Evolutionary conservation across 1,140 invertebrate genomes (phyloP).

Genomic region (Drosophila hydei): DNA sequence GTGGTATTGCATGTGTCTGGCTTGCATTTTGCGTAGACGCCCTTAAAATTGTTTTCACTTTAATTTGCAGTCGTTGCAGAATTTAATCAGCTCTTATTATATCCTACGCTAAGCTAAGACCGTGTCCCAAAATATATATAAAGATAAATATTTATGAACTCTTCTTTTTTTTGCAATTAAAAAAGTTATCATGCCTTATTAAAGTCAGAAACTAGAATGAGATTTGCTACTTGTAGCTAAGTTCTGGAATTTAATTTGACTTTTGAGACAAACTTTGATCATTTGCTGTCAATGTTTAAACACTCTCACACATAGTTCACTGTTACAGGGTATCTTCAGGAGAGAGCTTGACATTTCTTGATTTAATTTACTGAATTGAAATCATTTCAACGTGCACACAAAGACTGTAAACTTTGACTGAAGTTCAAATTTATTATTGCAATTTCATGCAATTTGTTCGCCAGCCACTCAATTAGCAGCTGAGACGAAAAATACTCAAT

Average conservation of each 20-base stretch:
- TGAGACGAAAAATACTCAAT: constrained; percentile 24
- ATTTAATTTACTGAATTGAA: constrained; percentile 19
- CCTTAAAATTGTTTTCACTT: constrained; percentile 69
- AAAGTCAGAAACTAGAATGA: not conserved
- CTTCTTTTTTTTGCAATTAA: not conserved
- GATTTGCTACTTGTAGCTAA: too few species aligned
- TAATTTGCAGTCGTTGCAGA: constrained; percentile 74
- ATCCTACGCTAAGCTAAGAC: not conserved
- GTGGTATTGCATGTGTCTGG: constrained; percentile 52
- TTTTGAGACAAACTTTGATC: too few species aligned
- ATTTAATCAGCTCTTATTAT: constrained; percentile 70
- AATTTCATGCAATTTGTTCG: constrained; percentile 38
- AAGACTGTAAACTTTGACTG: constrained; percentile 42
- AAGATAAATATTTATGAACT: not conserved
- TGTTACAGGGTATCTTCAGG: not conserved
- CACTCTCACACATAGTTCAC: too few species aligned
- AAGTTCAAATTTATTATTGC: constrained; percentile 47
- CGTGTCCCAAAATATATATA: constrained; percentile 8
- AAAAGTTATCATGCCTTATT: not conserved
- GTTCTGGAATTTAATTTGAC: too few species aligned
- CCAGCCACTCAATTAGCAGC: constrained; percentile 18
- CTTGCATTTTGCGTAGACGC: constrained; percentile 50
- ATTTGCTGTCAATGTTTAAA: too few species aligned
- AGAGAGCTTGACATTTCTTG: not conserved
- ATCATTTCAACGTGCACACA: constrained; percentile 44